Evolutionary conservation across 2,113 vertebrate genomes (phyloP), one percentile per base, ranked within the genome.

Genomic region (Melanocharis versteri): DNA sequence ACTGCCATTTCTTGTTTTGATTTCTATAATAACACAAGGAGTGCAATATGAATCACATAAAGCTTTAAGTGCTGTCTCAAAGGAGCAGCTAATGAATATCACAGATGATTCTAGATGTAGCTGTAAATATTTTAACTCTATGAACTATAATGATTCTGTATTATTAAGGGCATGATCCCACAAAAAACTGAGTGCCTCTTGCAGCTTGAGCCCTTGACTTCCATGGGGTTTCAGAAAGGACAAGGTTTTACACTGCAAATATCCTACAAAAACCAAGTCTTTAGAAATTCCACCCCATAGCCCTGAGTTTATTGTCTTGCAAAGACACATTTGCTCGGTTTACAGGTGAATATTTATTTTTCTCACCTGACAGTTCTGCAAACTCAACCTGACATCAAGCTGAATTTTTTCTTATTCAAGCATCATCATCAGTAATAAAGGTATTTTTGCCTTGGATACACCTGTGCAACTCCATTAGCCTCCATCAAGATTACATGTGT

Each of bases 391-490:
- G 92, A 90, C 83, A 84, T 57, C 60, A 92, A 64, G 48, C 44
- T 93, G 83, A 45, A 71, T 90, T 96, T 92, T 89, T 76, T 85
- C 83, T 58, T 94, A 94, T 92, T 90, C 80, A 84, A 87, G 90
- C 88, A 89, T 84, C 90, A 84, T 93, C 90, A 95, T 39, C 80
- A 93, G 51, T 83, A 96, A 96, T 84, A 92, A 90, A 92, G 53
- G 83, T 84, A 60, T 93, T 96, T 96, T 94, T 93, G 92, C 60
- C 53, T 89, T 76, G 86, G 90, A 87, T 89, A 94, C 93, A 92
- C 86, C 76, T 94, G 92, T 93, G 96, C 72, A 84, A 90, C 53
- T 93, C 86, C 72, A 95, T 93, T 82, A 96, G 88, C 53, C 57
- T 79, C 84, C 83, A 89, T 79, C 86, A 95, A 89, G 86, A 90